Evolutionary conservation across 2,888 invertebrate genomes (phyloP), one percentile per base, ranked within the genome.

Genomic region (Acanthosepion pharaonis): DNA sequence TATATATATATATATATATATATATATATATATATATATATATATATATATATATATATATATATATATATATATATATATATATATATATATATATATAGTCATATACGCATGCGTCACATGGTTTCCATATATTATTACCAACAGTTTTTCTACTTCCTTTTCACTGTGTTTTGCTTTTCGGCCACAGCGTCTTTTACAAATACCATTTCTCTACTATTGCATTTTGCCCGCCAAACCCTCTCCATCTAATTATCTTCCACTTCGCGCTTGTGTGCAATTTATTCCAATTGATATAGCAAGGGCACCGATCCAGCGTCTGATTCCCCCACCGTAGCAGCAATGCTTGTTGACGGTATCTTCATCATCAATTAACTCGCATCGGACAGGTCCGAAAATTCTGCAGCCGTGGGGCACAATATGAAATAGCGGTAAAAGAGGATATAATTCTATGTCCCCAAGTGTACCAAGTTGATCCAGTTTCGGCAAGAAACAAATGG

Each of bases 351-450:
- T 78, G 78, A 78, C 78, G 78, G 78, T 78, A n/a, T 78, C 78
- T 78, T 78, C 78, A 33, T 78, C 78, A 78, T n/a, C 78, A 78
- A 78, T 78, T 78, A 78, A 78, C 78, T 78, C 9, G 9, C 78
- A 78, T n/a, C 78, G 78, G 78, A 78, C 78, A 78, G 78, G 78
- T n/a, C 78, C 78, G 78, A 78, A 78, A n/a, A 78, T 78, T 78
- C 78, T 9, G 33, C n/a, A 9, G 78, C 78, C 78, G 78, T n/a
- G 15, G n/a, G 78, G 78, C 78, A 78, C 78, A 78, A 78, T 78
- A 78, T n/a, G 78, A 78, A 78, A 78, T 78, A 18, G 78, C 78
- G 78, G 78, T 8, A 78, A 78, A 78, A 78, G 78, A 78, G 78
- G n/a, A 78, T 78, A 78, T 78, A 78, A 78, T 78, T 78, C 78